Base-by-base conservation (phyloP, 2,888 invertebrate genomes). In the Tachystola acroxantha region DNA sequence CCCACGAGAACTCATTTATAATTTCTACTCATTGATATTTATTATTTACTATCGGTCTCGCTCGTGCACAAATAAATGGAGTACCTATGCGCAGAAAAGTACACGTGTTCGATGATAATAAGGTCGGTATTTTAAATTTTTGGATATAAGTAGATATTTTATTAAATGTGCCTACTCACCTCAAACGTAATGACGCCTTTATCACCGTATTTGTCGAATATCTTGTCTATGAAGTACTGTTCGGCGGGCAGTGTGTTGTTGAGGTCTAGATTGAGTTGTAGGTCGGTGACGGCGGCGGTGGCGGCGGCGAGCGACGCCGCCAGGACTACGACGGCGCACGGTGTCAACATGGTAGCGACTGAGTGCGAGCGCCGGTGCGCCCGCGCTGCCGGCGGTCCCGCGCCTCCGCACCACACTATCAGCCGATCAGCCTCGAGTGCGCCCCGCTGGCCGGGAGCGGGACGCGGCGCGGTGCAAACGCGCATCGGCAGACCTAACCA, bases 141-240 rank as follows among this genome's bases (percentile, higher is more conserved):
- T n/a, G n/a, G n/a, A 24, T n/a, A 20, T 20, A 7, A 19, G 22
- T 7, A 22, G n/a, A 4, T 24, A 24, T 24, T 24, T n/a, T n/a
- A 24, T 4, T 4, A n/a, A 24, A n/a, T 7, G 7, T 9, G 6
- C n/a, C n/a, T 22, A 24, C 80, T 69, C 53, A 88, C 88, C 76
- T 89, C 89, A 48, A 88, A 88, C 14, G 88, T 86, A 54, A 90
- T 89, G 43, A 87, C 67, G 33, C 88, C 89, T 55, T 81, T 79
- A 46, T 87, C 73, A 13, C 89, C 89, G 51, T 90, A 90, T 57
- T 89, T 90, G 51, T 80, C 72, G 58, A 90, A 89, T 54, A 89
- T 88, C 58, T 85, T 80, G 48, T 79, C 70, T 43, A 88, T 81
- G 63, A 88, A 88, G 58, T 81, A 88, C 47, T 73, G 70, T 55